Conservation (phyloP, 2,888 invertebrate genomes). For the Lumbricus terrestris region DNA sequence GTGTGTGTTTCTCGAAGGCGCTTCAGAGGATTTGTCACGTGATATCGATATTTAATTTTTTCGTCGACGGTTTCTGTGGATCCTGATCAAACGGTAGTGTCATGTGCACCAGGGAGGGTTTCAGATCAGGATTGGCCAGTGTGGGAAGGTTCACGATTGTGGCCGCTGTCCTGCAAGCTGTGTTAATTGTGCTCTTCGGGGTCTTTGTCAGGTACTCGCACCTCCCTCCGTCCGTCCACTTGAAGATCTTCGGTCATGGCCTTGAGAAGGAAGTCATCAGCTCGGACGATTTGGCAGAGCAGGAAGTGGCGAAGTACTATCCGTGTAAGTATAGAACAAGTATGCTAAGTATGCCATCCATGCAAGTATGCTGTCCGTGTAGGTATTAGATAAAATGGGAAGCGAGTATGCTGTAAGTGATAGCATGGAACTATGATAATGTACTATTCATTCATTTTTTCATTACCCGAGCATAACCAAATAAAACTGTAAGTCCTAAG, state of each 20-base stretch:
- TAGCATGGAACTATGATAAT: too few relatives aligned
- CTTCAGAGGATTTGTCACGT: too few relatives aligned
- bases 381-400: too few relatives aligned
- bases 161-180: slow-evolving; percentile 23
- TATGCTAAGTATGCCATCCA: neutral
- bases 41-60: too few relatives aligned
- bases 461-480: too few relatives aligned
- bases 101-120: too few relatives aligned
- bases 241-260: too few relatives aligned
- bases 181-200: slow-evolving; percentile 36
- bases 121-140: neutral
- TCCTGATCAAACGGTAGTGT: neutral
- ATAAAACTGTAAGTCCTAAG: too few relatives aligned
- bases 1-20: neutral
- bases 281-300: neutral
- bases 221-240: neutral
- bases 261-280: too few relatives aligned
- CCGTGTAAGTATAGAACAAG: slow-evolving; percentile 27
- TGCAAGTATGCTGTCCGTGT: neutral
- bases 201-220: slow-evolving; percentile 35
- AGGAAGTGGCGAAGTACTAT: slow-evolving; percentile 25
- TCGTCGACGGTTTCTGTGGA: neutral
- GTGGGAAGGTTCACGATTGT: slow-evolving; percentile 20
- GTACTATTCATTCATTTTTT: too few relatives aligned
- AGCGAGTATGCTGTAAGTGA: too few relatives aligned